Conservation (phyloP, 2,888 invertebrate species). For the Lagria hirta region DNA sequence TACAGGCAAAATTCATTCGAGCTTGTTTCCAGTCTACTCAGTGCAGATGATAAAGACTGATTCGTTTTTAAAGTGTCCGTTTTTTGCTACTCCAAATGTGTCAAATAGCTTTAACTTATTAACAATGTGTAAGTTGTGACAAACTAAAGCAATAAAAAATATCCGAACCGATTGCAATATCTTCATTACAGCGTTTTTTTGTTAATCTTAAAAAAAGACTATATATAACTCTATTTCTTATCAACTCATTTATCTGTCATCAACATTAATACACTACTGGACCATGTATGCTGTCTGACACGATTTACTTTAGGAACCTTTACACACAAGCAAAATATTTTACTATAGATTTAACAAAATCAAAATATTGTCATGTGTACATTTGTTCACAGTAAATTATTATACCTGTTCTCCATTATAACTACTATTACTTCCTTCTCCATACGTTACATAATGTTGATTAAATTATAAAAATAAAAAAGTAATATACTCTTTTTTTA, state of each 20-base stretch:
- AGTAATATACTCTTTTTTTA: conserved; percentile 17
- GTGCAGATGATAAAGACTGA: conserved; percentile 28
- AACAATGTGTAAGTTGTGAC: conserved; percentile 28
- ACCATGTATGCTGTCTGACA: conserved; percentile 23
- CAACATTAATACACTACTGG: conserved; percentile 15
- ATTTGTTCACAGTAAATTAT: conserved; percentile 23
- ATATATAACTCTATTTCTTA: conserved; percentile 4
- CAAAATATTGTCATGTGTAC: conserved; percentile 31
- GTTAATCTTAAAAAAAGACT: conserved; percentile 11
- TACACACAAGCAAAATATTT: conserved; percentile 21
- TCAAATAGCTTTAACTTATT: conserved; percentile 38
- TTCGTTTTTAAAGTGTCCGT: conserved; percentile 30
- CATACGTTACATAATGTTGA: conserved; percentile 36
- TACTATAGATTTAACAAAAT: conserved; percentile 30
- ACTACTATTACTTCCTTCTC: conserved; percentile 29
- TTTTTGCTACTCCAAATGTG: conserved; percentile 33
- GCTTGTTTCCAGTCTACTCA: conserved; percentile 23
- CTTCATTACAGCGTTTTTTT: conserved; percentile 15
- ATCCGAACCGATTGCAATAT: conserved; percentile 26
- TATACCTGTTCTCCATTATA: conserved; percentile 25
- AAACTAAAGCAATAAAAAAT: conserved; percentile 26
- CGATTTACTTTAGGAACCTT: conserved; percentile 20
- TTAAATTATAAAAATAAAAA: conserved; percentile 32
- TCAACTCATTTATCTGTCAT: conserved; percentile 14
- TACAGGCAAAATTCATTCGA: conserved; percentile 10